Conservation (phyloP, 2,888 invertebrate species). For the Scaptomyza polygonia region DNA sequence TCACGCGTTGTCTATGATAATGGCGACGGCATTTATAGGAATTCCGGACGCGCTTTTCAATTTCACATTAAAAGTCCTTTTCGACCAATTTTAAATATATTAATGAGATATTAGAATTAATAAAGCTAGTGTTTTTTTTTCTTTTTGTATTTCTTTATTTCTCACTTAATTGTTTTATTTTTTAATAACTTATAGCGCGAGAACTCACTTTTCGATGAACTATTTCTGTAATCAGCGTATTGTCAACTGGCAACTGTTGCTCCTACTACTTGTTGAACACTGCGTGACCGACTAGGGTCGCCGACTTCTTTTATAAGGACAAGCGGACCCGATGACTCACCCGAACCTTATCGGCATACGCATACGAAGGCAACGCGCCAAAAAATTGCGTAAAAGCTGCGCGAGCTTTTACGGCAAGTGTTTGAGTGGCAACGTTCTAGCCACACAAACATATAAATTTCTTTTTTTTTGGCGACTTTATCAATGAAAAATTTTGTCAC, state of each 20-base stretch:
- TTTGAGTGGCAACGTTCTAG: neutral
- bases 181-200: conserved; percentile 4
- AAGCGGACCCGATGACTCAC: conserved; percentile 43
- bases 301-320: conserved; percentile 81
- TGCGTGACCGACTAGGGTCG: conserved; percentile 75
- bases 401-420: conserved; percentile 54
- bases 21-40: conserved; percentile 73
- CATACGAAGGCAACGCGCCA: conserved; percentile 56
- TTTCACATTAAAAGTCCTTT: conserved; percentile 1
- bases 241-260: conserved; percentile 71
- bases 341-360: conserved; percentile 33
- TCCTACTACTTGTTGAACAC: conserved; percentile 84
- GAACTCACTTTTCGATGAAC: conserved; percentile 31
- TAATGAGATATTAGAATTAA: neutral
- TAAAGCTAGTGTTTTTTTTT: neutral
- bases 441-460: neutral
- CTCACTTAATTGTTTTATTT: neutral
- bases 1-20: conserved; percentile 32
- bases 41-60: conserved; percentile 50
- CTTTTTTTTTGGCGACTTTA: conserved; percentile 47
- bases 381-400: conserved; percentile 72
- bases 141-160: too few relatives aligned
- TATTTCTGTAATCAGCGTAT: conserved; percentile 13
- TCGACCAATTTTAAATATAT: neutral
- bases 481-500: conserved; percentile 75